Evolutionary conservation across 1,140 invertebrate genomes (phyloP), one percentile per base, ranked within the genome.

Genomic region (Brachionus angularis): DNA sequence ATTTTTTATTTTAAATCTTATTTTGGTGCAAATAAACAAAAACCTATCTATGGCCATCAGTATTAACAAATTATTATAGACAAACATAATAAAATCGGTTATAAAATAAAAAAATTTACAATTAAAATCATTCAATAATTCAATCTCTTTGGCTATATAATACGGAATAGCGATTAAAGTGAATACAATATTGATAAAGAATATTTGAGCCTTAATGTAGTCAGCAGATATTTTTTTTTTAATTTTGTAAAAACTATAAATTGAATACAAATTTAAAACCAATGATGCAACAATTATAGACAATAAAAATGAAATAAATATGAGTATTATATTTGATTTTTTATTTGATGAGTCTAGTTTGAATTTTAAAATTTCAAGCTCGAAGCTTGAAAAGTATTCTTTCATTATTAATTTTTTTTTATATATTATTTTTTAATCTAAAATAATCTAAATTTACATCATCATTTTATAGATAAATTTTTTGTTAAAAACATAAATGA

Each of bases 71-170:
- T 64, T 64, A 29, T 64, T 64, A 18, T 64, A 64, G 12, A 47
- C 44, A 47, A 64, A 64, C 61, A 64, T 64, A 14, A 44, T 64
- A 64, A 64, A 64, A 47, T 64, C 61, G 18, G 61, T 64, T 7
- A 64, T 10, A 1, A 18, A 44, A 47, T 46, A 64, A 21, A 44
- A 46, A 47, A 47, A 25, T 64, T 47, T 64, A 8, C 61, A 64
- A 7, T 42, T 3, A 42, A 64, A 47, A 25, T 39, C 31, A 12
- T 47, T 21, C 16, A 64, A 5, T 12, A 23, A 14, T 4, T n/a
- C 12, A n/a, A 18, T 25, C 23, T 64, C 61, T 7, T 29, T 44
- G 18, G 29, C 14, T 16, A 64, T 42, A 16, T 46, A 64, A 44
- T 46, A 46, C 1, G 61, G 61, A 10, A 64, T 44, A 31, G 61